Evolutionary conservation across 2,113 vertebrate species (phyloP).

Genomic region (Puffinus mauretanicus): DNA sequence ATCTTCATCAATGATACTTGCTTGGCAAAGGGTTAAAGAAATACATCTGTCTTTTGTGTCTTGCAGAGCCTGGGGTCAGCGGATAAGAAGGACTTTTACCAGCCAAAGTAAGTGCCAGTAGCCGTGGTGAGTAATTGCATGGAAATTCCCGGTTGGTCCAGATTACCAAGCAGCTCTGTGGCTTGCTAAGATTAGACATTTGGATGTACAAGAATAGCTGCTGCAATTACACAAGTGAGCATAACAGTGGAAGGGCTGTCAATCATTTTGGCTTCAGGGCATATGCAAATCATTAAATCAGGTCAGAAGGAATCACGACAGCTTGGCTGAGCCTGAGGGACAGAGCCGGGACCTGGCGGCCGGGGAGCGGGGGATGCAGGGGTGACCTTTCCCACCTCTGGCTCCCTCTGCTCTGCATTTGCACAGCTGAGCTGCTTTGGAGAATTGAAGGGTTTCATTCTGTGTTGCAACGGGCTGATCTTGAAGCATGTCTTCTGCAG

Average conservation of each 20-base stretch:
- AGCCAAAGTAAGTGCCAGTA: conserved; percentile 78
- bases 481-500: fast-evolving
- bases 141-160: conserved; percentile 24
- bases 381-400: background rate
- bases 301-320: background rate
- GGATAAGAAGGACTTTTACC: conserved; percentile 82
- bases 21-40: background rate
- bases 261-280: conserved; percentile 11
- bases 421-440: background rate
- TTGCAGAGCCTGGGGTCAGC: conserved; percentile 85
- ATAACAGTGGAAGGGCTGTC: conserved; percentile 27
- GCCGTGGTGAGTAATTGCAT: conserved; percentile 25
- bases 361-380: background rate
- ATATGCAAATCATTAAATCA: background rate
- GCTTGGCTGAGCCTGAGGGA: background rate
- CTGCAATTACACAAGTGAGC: conserved; percentile 45
- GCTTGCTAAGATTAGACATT: conserved; percentile 50
- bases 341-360: background rate
- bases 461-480: background rate
- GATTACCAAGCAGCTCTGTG: background rate
- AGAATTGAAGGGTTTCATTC: fast-evolving
- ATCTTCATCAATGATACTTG: background rate
- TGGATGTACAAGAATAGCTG: conserved; percentile 43
- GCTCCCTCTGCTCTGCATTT: background rate
- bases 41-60: conserved; percentile 12